Evolutionary conservation across 2,113 vertebrate species (phyloP).

Genomic region (Elgaria multicarinata): DNA sequence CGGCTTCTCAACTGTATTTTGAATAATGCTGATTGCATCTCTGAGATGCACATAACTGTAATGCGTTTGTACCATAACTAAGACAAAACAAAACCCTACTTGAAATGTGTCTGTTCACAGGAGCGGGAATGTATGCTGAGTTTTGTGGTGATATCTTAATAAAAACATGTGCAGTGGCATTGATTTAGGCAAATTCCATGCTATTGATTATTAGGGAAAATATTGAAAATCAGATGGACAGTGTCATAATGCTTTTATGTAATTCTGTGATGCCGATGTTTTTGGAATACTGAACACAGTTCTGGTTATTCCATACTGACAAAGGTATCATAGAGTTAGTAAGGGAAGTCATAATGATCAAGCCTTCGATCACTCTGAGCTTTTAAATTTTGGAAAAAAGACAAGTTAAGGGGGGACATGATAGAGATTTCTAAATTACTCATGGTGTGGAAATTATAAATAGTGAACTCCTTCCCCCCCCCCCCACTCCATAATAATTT

Average conservation of each 20-base stretch:
- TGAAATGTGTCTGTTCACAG: background rate
- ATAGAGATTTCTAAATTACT: background rate
- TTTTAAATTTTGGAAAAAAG: background rate
- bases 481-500: background rate
- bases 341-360: background rate
- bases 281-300: background rate
- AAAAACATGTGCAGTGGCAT: background rate
- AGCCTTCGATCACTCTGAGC: background rate
- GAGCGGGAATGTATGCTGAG: background rate
- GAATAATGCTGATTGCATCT: slow-evolving; percentile 11
- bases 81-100: background rate
- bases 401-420: background rate
- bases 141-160: background rate
- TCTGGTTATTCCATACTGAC: background rate
- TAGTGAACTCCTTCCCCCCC: background rate
- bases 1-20: slow-evolving; percentile 3
- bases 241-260: background rate
- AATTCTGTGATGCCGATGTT: background rate
- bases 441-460: no score
- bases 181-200: background rate
- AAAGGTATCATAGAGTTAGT: background rate
- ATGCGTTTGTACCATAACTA: background rate
- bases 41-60: background rate
- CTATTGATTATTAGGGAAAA: background rate
- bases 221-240: background rate